Base-by-base conservation (phyloP, 1,140 invertebrate genomes). In the Drosophila punjabiensis region DNA sequence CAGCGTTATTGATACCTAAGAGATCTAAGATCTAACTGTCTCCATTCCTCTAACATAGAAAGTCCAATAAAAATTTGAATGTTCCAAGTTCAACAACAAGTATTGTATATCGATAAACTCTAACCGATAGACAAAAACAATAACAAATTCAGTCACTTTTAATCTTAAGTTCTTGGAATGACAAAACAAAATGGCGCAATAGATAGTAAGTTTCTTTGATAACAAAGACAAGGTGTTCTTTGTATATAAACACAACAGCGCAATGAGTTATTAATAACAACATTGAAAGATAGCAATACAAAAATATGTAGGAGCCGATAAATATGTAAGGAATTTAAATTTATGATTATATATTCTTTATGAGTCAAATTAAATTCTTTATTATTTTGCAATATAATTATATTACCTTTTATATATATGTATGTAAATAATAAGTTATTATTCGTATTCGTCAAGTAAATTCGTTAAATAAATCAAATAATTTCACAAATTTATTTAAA, bases 121-220 rank as follows among this genome's bases (percentile, higher is more conserved):
- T 52, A 35, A 64, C 4, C 18, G 16, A 67, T 24, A 35, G 18
- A 32, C 33, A 62, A 16, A 32, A 18, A 39, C 20, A 48, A 56
- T 13, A 48, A 28, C 16, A 28, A 39, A 18, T 39, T 41, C 28
- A 39, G 5, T 30, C 24, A 33, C 16, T 5, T 28, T n/a, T 56
- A 37, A 55, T 55, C 18, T 55, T 45, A 47, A 68, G 33, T 73
- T 70, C 13, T 13, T 32, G 24, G 39, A 68, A n/a, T 56, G 14
- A 20, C 48, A 56, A 30, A 45, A 56, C 9, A 37, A 47, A 71
- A 8, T 28, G 24, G 28, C 28, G 11, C 48, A 71, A 32, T 16
- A 37, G 63, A 70, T 70, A 53, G 7, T 39, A 16, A 30, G 18
- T 47, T 35, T 7, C 4, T 14, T 10, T 37, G 68, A 53, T 66